These are phyloP conservation scores for Spizella passerina DNA, from an alignment of 2,797 vertebrate species.

Conservation along the genomic window DNA sequence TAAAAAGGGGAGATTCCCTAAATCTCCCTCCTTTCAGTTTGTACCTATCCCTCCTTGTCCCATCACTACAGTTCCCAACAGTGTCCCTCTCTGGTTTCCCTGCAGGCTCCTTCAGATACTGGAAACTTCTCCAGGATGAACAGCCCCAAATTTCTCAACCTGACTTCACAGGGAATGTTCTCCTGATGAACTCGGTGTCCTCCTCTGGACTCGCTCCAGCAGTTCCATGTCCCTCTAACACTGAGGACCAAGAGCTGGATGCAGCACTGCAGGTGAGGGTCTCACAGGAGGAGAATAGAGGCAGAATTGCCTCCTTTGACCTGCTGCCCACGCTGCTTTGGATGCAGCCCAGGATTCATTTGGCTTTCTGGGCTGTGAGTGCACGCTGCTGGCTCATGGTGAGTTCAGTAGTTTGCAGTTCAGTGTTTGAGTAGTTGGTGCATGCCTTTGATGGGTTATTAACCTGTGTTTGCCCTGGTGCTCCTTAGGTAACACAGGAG, in stretches of 20 bases:
- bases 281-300: not conserved
- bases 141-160: not conserved
- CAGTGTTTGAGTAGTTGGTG: not conserved
- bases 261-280: not conserved
- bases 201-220: not conserved
- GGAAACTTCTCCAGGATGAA: not conserved
- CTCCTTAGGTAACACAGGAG: not conserved
- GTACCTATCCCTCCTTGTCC: not conserved
- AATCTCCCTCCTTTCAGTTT: not conserved
- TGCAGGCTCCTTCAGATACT: not conserved
- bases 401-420: not conserved
- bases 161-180: not conserved
- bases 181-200: not conserved
- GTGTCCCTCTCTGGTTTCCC: not conserved
- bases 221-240: not conserved
- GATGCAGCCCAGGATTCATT: not conserved
- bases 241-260: not conserved
- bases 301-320: not conserved
- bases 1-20: not conserved
- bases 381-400: fast-evolving
- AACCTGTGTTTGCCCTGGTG: not conserved
- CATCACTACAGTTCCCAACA: not conserved
- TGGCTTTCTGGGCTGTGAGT: not conserved
- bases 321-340: not conserved
- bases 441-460: not conserved